Percentiles rank a stretch among this genome's conserved stretches.
phyloP scores from a whole-genome alignment of 2,113 vertebrate genomes.

The Isurus oxyrinchus region DNA sequence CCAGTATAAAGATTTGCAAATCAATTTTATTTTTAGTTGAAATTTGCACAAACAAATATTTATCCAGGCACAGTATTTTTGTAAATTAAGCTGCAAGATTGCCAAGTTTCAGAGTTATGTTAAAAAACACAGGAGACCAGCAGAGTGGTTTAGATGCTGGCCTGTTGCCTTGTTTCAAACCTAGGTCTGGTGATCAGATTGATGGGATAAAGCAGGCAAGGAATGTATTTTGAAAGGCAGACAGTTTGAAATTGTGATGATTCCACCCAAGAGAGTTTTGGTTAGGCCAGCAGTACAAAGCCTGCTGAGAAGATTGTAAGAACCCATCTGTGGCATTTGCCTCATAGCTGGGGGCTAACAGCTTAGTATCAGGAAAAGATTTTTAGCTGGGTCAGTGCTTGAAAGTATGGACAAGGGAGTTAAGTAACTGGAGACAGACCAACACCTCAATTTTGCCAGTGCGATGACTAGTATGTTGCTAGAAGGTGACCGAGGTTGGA shows the following conservation, averaged over 20 bases:
- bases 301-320: neutral
- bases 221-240: neutral
- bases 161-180: neutral
- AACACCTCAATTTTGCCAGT: neutral
- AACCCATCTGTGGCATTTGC: neutral
- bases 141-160: neutral
- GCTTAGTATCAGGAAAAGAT: neutral
- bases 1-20: neutral
- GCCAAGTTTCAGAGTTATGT: neutral
- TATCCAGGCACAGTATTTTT: neutral
- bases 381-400: neutral
- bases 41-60: neutral
- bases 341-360: neutral
- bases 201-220: neutral
- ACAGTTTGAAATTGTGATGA: neutral
- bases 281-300: neutral
- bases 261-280: neutral
- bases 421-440: too few relatives aligned
- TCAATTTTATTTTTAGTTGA: conserved; percentile 2
- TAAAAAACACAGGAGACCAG: neutral
- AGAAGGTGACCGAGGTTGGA: neutral
- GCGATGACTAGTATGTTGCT: too few relatives aligned
- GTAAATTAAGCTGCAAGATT: neutral
- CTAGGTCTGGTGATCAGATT: too few relatives aligned
- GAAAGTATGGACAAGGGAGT: neutral